Conservation (phyloP, 2,888 invertebrate genomes). For the Schrankia costaestrigalis region DNA sequence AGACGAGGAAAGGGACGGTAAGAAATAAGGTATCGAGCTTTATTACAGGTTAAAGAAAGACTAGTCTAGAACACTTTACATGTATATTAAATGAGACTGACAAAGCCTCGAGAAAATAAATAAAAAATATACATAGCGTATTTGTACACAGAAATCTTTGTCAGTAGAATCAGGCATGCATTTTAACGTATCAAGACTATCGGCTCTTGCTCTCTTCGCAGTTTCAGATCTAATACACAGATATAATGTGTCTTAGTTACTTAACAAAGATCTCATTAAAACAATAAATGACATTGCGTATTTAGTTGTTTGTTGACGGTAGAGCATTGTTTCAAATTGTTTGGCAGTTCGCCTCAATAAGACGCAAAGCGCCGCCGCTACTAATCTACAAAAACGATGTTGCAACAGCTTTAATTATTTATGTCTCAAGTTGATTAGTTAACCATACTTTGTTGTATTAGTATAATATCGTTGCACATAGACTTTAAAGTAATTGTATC, state of each 20-base stretch:
- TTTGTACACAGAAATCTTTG: too few species aligned
- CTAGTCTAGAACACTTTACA: too few species aligned
- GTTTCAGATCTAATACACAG: neutral
- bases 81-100: too few species aligned
- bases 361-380: constrained; percentile 1
- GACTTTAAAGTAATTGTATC: constrained; percentile 1
- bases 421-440: constrained; percentile 6
- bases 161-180: too few species aligned
- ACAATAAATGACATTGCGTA: constrained; percentile 7
- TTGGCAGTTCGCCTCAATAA: constrained; percentile 7
- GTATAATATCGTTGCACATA: neutral
- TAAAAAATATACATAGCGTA: too few species aligned
- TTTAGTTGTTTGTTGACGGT: constrained; percentile 4
- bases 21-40: too few species aligned
- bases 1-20: too few species aligned
- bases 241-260: neutral
- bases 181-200: too few species aligned
- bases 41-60: too few species aligned
- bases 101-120: too few species aligned
- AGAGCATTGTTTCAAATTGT: constrained; percentile 6
- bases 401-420: constrained; percentile 10
- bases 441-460: constrained; percentile 2
- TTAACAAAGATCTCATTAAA: constrained; percentile 6
- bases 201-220: too few species aligned
- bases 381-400: constrained; percentile 9